These are phyloP conservation scores for Drosophila greeni DNA, from an alignment of 2,888 invertebrate species.

Conservation along the genomic window DNA sequence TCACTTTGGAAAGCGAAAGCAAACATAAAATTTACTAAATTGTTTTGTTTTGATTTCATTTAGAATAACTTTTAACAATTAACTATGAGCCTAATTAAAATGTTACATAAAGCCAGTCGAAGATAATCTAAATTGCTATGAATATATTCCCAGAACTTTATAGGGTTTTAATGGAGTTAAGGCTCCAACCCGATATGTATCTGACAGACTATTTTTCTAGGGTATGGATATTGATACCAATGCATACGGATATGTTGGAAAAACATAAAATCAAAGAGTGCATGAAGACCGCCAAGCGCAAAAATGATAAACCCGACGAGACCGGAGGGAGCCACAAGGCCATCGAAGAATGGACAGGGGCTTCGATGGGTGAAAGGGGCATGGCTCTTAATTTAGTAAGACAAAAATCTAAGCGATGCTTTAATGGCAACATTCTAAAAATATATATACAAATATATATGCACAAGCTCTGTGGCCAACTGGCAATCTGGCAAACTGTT, in stretches of 20 bases:
- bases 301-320: constrained; percentile 3
- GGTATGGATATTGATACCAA: constrained; percentile 7
- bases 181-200: not conserved
- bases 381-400: constrained; percentile 1
- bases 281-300: constrained; percentile 3
- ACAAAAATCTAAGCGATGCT: constrained; percentile 24
- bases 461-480: not conserved
- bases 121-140: constrained; percentile 10
- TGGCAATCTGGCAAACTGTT: constrained; percentile 10
- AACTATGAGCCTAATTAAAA: not conserved
- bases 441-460: constrained; percentile 23
- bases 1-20: not conserved
- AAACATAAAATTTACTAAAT: not conserved
- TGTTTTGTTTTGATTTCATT: not conserved
- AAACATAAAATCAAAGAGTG: constrained; percentile 39
- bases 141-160: not conserved
- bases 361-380: constrained; percentile 17
- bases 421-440: constrained; percentile 33
- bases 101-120: not conserved
- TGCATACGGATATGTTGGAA: constrained; percentile 28
- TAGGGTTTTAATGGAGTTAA: not conserved
- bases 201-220: not conserved
- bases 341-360: not conserved
- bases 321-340: constrained; percentile 9
- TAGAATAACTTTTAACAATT: not conserved